Conservation (phyloP, 2,888 invertebrate genomes). For the Volucella inanis region DNA sequence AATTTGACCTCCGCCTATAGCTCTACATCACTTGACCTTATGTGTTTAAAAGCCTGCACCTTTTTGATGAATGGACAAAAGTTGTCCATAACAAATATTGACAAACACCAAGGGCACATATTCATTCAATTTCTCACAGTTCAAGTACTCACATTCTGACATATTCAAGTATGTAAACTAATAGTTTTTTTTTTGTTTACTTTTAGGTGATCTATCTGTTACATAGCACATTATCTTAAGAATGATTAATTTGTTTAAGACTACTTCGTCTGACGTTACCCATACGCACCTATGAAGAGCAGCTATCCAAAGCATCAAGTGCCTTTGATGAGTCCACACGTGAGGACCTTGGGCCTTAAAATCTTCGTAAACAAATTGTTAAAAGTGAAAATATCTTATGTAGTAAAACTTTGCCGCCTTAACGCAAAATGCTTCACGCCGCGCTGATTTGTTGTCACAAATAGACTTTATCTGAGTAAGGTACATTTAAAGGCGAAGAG, state of each 20-base stretch:
- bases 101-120: too few relatives aligned
- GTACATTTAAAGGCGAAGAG: constrained; percentile 30
- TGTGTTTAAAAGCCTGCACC: too few relatives aligned
- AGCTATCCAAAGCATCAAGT: constrained; percentile 38
- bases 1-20: too few relatives aligned
- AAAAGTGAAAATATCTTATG: constrained; percentile 56
- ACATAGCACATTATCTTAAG: constrained; percentile 20
- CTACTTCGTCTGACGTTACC: not conserved
- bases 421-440: constrained; percentile 49
- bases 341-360: constrained; percentile 55
- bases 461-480: constrained; percentile 36
- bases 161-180: too few relatives aligned
- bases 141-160: too few relatives aligned
- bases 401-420: constrained; percentile 27
- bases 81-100: too few relatives aligned
- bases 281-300: constrained; percentile 17
- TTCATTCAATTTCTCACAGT: too few relatives aligned
- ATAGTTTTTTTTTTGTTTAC: too few relatives aligned
- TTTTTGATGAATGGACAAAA: too few relatives aligned
- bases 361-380: constrained; percentile 61
- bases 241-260: constrained; percentile 26
- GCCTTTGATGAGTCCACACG: constrained; percentile 19
- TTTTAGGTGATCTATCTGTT: not conserved
- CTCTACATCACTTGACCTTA: too few relatives aligned
- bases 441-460: constrained; percentile 49